Base-by-base conservation (phyloP, 2,888 invertebrate genomes). In the Timandra comae region DNA sequence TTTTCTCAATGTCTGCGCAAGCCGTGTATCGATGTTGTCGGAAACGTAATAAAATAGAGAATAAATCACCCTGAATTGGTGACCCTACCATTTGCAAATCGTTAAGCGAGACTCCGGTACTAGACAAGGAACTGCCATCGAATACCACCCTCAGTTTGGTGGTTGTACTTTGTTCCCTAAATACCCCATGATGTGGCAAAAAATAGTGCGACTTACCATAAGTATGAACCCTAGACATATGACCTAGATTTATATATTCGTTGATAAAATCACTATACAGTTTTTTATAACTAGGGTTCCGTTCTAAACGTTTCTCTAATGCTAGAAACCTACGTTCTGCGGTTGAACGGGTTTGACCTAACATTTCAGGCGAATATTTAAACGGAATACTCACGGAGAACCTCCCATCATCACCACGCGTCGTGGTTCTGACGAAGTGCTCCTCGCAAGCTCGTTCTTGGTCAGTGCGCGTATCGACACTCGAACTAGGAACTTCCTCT, bases 71-170 rank as follows among this genome's bases (percentile, higher is more conserved):
- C 22, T 52, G 48, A 4, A 51, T 26, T 1, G 30, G 16, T 2
- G 51, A 42, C 0, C 51, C 43, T 9, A 36, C 25, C 1, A 10
- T 11, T 24, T 48, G 46, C 10, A 51, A 38, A 4, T 47, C 42
- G 6, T 49, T 54, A 7, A 52, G 20, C 4, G 46, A 49, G 6
- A 38, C 41, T 1, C 43, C 41, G 1, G 45, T 35, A 0, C 32
- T 35, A 1, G 44, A 45, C 13, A 34, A 30, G 1, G 42, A 34
- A 8, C 43, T 41, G 1, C 41, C 41, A 8, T 46, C 38, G 10
- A 45, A 51, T 2, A 46, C 45, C 0, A 41, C 42, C 1, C 42
- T 23, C 7, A 41, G 16, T 21, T 41, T 37, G 3, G 37, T 37
- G 1, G 34, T 34, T 2, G 31, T 7, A 12, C 32, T 32, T 9